Conservation (phyloP, 64 coral and sea anemone genomes). For the Stichodactyla helianthus region DNA sequence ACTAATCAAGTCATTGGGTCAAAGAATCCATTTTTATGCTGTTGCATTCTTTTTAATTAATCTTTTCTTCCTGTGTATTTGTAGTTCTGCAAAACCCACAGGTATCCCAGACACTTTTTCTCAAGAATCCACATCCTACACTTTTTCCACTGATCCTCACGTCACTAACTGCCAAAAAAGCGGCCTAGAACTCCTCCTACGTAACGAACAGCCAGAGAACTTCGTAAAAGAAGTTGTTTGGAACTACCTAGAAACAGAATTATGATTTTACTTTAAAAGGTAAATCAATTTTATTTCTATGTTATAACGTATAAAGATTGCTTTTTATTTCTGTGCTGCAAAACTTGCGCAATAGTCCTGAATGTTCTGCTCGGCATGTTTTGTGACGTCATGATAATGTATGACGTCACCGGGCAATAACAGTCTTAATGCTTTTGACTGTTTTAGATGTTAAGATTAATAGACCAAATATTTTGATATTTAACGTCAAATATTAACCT, state of each 20-base stretch:
- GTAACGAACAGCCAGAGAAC: constrained; percentile 13
- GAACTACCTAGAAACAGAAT: constrained; percentile 26
- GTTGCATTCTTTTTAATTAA: not conserved
- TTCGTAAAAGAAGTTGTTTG: constrained; percentile 38
- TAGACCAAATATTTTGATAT: too few relatives aligned
- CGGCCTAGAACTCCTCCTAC: constrained; percentile 16
- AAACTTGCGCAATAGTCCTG: not conserved
- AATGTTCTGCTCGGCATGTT: not conserved
- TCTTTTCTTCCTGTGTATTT: not conserved
- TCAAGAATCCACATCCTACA: not conserved
- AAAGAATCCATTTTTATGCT: too few relatives aligned
- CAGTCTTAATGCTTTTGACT: too few relatives aligned
- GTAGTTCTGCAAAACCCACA: not conserved
- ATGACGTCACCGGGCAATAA: too few relatives aligned
- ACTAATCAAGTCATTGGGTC: too few relatives aligned
- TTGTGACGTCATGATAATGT: not conserved
- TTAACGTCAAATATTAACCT: too few relatives aligned
- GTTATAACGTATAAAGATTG: not conserved
- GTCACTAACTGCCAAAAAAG: not conserved
- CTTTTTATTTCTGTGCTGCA: not conserved
- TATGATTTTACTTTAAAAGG: not conserved
- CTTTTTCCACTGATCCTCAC: constrained; percentile 14
- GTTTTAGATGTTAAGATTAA: too few relatives aligned
- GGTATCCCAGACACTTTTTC: not conserved
- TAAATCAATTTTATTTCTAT: not conserved